Evolutionary conservation across 2,113 vertebrate genomes (phyloP), one percentile per base, ranked within the genome.

Genomic region (Pedetes capensis): DNA sequence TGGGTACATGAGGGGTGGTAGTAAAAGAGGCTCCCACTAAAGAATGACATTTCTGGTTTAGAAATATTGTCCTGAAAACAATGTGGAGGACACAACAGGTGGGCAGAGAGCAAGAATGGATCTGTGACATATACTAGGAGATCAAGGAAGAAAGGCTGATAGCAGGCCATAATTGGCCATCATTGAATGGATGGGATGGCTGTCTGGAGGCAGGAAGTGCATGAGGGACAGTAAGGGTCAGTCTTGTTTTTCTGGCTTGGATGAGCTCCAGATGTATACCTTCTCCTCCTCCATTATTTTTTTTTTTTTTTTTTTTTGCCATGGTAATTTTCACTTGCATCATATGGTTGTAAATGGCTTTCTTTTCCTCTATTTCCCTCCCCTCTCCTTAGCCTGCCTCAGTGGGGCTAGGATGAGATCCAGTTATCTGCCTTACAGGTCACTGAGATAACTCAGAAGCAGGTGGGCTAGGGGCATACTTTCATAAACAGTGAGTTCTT

Each of bases 81-180:
- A 49, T 29, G 49, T 29, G 47, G 81, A 84, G 42, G 64, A 44
- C 13, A n/a, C n/a, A n/a, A n/a, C n/a, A 42, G n/a, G 37, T 37
- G 79, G n/a, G 20, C 17, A 10, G 63, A 88, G n/a, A 29, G 83
- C 9, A 88, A 37, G 68, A 76, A 57, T 0, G 27, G 61, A 53
- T 23, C 11, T 0, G 0, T 8, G 27, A 44, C 8, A 29, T 17
- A 14, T 3, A 5, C 9, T 29, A 78, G 79, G 61, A 71, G 42
- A 39, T 61, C 29, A 61, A 13, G 34, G 49, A 57, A 39, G 47
- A 44, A 49, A 71, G 51, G 34, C 57, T 25, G 66, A 88, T 22
- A 51, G 16, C 29, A 10, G 59, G 4, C 1, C 2, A 0, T 44
- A 23, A 2, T 0, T 6, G 13, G 32, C 17, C 20, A 17, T 42